Conservation (phyloP, 1,140 invertebrate genomes). For the Chelonus insularis region DNA sequence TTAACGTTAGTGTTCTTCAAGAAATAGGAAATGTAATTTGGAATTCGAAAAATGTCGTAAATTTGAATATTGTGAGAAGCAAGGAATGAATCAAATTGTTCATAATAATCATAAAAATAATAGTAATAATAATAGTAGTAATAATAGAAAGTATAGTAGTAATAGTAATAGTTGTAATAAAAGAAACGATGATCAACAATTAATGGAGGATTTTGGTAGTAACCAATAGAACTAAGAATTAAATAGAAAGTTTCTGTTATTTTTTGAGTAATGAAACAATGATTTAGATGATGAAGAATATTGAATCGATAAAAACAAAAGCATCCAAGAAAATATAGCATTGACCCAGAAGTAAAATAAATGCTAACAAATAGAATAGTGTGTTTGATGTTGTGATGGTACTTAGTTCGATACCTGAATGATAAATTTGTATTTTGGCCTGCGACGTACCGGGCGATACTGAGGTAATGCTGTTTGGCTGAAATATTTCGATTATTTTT, state of each 20-base stretch:
- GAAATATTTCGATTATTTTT: constrained; percentile 58
- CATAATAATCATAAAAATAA: too few relatives aligned
- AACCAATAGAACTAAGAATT: neutral
- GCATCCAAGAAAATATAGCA: constrained; percentile 6
- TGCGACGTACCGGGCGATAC: constrained; percentile 72
- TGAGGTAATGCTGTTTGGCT: constrained; percentile 75
- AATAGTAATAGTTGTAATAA: too few relatives aligned
- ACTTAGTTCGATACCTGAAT: constrained; percentile 50
- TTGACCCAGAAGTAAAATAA: neutral
- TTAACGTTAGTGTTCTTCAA: too few relatives aligned
- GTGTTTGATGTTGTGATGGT: constrained; percentile 30
- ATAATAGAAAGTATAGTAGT: too few relatives aligned
- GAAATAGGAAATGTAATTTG: too few relatives aligned
- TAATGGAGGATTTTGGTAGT: neutral
- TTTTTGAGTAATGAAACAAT: neutral
- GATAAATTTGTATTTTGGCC: constrained; percentile 63
- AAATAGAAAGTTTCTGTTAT: neutral
- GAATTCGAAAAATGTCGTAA: too few relatives aligned
- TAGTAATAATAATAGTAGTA: too few relatives aligned
- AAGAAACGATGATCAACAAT: neutral
- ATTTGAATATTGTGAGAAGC: too few relatives aligned
- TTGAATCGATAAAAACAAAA: neutral
- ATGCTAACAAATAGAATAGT: constrained; percentile 27
- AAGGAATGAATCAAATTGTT: too few relatives aligned
- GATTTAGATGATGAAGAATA: neutral